A percentile compares a stretch with the other conserved stretches of the same genome.
Conservation (phyloP, 2,113 vertebrate species). For the Protomyctophum bolini region DNA sequence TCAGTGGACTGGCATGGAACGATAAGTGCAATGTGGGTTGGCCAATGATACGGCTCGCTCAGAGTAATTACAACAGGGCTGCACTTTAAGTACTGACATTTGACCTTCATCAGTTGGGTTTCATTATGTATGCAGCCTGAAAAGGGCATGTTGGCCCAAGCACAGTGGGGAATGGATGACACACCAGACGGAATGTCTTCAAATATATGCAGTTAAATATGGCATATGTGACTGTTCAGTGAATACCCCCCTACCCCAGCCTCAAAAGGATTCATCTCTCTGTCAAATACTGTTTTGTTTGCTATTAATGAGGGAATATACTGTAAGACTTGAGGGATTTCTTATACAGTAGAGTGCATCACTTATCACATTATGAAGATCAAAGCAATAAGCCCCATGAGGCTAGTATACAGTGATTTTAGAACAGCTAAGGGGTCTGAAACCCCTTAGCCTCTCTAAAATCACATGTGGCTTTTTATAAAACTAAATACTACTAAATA, state of each 20-base stretch:
- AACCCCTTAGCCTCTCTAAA: no score
- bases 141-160: neutral
- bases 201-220: constrained; percentile 23
- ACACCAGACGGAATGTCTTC: constrained; percentile 3
- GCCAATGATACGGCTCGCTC: neutral
- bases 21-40: constrained; percentile 29
- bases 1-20: constrained; percentile 21
- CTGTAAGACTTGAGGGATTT: no score
- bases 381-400: no score
- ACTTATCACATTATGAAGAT: no score
- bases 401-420: no score
- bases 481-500: no score
- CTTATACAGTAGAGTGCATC: no score
- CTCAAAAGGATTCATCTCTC: constrained; percentile 20
- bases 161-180: neutral
- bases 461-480: no score
- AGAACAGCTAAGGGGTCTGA: no score
- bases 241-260: constrained; percentile 11
- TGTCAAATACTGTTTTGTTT: no score
- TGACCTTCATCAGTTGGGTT: constrained; percentile 35
- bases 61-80: constrained; percentile 12
- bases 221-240: constrained; percentile 38
- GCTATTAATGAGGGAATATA: no score
- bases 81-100: constrained; percentile 21
- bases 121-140: constrained; percentile 11